Conservation (phyloP, 2,113 vertebrate species). For the Romanogobio albipinnatus region DNA sequence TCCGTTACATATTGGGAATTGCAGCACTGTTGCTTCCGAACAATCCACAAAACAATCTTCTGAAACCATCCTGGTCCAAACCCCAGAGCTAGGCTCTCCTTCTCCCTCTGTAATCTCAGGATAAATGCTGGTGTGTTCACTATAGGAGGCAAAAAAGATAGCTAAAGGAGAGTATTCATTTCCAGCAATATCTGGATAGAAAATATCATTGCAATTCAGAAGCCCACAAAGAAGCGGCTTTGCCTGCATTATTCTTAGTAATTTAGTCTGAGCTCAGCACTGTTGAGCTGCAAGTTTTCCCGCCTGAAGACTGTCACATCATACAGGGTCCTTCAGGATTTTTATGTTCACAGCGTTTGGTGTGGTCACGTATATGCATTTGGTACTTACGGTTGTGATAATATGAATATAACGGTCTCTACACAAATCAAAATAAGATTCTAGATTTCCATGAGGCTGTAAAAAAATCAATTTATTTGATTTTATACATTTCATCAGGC, state of each 20-base stretch:
- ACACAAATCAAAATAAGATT: neutral
- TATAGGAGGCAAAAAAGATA: conserved; percentile 21
- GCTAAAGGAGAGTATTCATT: conserved; percentile 44
- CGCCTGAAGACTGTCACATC: neutral
- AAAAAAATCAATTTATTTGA: neutral
- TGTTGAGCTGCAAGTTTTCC: conserved; percentile 9
- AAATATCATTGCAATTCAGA: conserved; percentile 53
- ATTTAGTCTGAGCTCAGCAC: conserved; percentile 28
- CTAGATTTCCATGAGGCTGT: neutral
- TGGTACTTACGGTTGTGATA: neutral
- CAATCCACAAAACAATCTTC: conserved; percentile 38
- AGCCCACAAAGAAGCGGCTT: conserved; percentile 10
- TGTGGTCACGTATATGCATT: neutral
- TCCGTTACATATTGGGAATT: conserved; percentile 17
- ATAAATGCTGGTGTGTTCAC: conserved; percentile 5
- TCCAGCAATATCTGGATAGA: conserved; percentile 38
- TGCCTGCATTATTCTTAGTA: conserved; percentile 4
- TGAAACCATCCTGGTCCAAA: conserved; percentile 33
- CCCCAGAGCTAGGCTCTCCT: conserved; percentile 26
- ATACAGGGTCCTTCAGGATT: neutral
- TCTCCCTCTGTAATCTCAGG: neutral
- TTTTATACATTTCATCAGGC: neutral
- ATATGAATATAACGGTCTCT: neutral
- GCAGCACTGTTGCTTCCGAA: conserved; percentile 16
- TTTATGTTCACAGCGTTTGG: neutral